These are phyloP conservation scores for Phengaris alcon DNA, from an alignment of 2,888 invertebrate species.

Conservation along the genomic window DNA sequence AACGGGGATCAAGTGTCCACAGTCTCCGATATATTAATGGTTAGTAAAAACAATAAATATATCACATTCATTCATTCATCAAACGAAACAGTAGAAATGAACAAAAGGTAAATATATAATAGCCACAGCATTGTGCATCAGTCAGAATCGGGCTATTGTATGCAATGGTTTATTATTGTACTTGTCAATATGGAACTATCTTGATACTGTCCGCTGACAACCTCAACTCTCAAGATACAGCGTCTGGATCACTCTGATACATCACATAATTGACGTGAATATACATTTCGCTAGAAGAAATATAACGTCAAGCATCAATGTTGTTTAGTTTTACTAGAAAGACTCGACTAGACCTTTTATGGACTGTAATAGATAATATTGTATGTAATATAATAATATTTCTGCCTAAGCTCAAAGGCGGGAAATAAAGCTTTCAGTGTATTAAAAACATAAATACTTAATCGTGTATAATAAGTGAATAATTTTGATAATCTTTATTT, in stretches of 20 bases:
- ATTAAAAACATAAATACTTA: too few relatives aligned
- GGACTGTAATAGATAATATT: too few relatives aligned
- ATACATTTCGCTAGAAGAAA: slow-evolving; percentile 6
- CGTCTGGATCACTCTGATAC: slow-evolving; percentile 36
- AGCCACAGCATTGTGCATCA: slow-evolving; percentile 55
- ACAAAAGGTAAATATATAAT: slow-evolving; percentile 31
- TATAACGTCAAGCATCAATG: background rate
- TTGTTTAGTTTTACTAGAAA: background rate
- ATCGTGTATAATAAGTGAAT: too few relatives aligned
- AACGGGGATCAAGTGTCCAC: too few relatives aligned
- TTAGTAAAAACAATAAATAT: slow-evolving; percentile 20
- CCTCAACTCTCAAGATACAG: slow-evolving; percentile 37
- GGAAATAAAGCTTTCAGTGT: too few relatives aligned
- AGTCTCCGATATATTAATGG: background rate
- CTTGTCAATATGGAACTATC: slow-evolving; percentile 49
- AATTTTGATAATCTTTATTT: too few relatives aligned
- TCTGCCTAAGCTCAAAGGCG: too few relatives aligned
- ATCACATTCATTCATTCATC: slow-evolving; percentile 25
- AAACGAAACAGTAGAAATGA: slow-evolving; percentile 30
- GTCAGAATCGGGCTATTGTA: slow-evolving; percentile 52
- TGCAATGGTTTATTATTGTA: slow-evolving; percentile 55
- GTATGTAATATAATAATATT: too few relatives aligned
- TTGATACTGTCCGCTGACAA: slow-evolving; percentile 43
- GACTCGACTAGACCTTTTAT: background rate
- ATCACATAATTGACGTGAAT: slow-evolving; percentile 27